Evolutionary conservation across 2,888 invertebrate species (phyloP), one percentile per base, ranked within the genome.

Genomic region (Aphidius colemani): DNA sequence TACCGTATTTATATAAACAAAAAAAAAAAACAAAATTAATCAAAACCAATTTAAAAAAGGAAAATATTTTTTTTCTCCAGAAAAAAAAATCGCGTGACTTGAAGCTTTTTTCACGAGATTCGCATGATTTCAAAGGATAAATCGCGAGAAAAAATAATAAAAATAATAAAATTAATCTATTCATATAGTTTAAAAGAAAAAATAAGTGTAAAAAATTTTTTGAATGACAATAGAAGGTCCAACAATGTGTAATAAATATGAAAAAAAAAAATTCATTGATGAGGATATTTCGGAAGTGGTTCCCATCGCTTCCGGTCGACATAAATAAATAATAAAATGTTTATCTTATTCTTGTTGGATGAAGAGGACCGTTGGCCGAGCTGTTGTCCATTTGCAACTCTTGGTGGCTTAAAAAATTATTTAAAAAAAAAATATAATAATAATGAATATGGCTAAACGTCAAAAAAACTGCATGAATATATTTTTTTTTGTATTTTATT

Each of bases 331-430:
- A n/a, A 11, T 10, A n/a, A 18, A 18, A 11, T 48, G 45, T 13
- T 57, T 57, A 46, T 57, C 46, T 57, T 57, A 41, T 57, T 48
- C 18, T 45, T 57, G 11, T 40, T 40, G 39, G 46, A 39, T 40
- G n/a, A 48, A 53, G 41, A 41, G 18, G 61, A 55, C 61, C 55
- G 61, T 61, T 55, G 61, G 60, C 57, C 67, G 67, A 66, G 67
- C 63, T 69, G 67, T 66, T 66, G 66, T 65, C 66, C 66, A 67
- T 61, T 18, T 1, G 13, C 1, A 18, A 13, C 13, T 18, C 13
- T 18, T 18, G 13, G 13, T 13, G 53, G 53, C 53, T 53, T 39
- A 41, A 53, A n/a, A 58, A 58, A 43, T 30, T 30, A 30, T 30
- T 30, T 30, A 3, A 30, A 48, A 59, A 56, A 61, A 61, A 55